Evolutionary conservation across 2,113 vertebrate species (phyloP), one percentile per base, ranked within the genome.

Genomic region (Jacana jacana): DNA sequence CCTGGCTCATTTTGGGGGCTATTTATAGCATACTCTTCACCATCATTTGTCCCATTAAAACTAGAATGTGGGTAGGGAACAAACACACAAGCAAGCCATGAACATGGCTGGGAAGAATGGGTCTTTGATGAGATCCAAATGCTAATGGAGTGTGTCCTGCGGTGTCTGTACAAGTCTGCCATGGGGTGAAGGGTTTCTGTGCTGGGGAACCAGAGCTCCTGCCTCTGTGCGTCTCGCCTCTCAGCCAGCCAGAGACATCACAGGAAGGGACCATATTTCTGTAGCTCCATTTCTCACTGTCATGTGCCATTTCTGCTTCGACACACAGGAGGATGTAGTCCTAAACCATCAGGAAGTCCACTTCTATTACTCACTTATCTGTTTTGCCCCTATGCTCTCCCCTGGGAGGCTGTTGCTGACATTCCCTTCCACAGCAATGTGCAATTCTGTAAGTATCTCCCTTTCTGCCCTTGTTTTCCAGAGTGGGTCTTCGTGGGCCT

Each of bases 401-500:
- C 1, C 28, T 23, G 83, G 31, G 40, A 88, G 15, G 77, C 40
- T 40, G 60, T 61, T 85, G 71, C 44, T 79, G 76, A 31, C 0
- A 1, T 88, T 92, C 40, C 54, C 37, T 87, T 81, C 54, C 35
- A 46, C 48, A 70, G 48, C 22, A 12, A 7, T 16, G 35, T 70
- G 77, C 86, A 89, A 16, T 68, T 33, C 49, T 89, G 66, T 95
- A 83, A 94, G 31, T 68, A 57, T 88, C 4, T 91, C 70, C 16
- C 27, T 93, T 94, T 97, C 57, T 93, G 4, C 92, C 57, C 31
- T 18, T 97, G 40, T 95, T 97, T 95, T 98, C 28, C 98, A 99
- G 99, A 99, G 95, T 99, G 99, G 99, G 99, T 98, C 52, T 99
- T 99, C 94, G 99, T 99, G 65, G 99, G 98, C 60, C 98, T 98